Base-by-base conservation (phyloP, 2,888 invertebrate species). In the Podabrus alpinus region DNA sequence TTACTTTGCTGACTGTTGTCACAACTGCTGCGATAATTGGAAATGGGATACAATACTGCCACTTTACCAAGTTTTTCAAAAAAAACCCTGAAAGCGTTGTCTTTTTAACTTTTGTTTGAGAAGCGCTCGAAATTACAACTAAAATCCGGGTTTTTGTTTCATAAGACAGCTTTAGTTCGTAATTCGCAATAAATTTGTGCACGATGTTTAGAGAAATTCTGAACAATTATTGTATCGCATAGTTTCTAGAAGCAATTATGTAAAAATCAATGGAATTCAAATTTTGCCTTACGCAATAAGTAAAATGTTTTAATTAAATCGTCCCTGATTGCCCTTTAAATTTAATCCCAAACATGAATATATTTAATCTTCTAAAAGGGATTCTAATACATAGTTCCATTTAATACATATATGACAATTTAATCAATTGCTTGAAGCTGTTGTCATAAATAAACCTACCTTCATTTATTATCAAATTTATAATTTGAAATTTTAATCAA, bases 331-430 rank as follows among this genome's bases (percentile, higher is more conserved):
- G 45, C 45, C 45, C 45, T 45, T 45, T 45, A 45, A 45, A 45
- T 45, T 45, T 45, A 45, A 45, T 45, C 45, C n/a, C 45, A 7
- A 45, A 45, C 45, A 45, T 45, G 45, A 45, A 45, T 45, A 45
- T 45, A 45, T 45, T 45, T 45, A 45, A 45, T 45, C 45, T 45
- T 45, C 45, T 45, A 45, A n/a, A 45, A 45, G 45, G 45, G 45
- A 45, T 45, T 45, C 45, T 45, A 45, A 45, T 45, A 45, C 45
- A 45, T 45, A 7, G 45, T 45, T 45, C 45, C 13, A 17, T 64
- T 64, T 64, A 64, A 64, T 64, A 21, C 17, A 64, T 64, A 64
- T 64, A 64, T 64, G 64, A 64, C 21, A 64, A 17, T 64, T 64
- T 64, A 64, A 64, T 64, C 64, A 21, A n/a, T 64, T 64, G 17